Evolutionary conservation across 2,888 invertebrate genomes (phyloP).

Genomic region (Neocrepidodera transversa): DNA sequence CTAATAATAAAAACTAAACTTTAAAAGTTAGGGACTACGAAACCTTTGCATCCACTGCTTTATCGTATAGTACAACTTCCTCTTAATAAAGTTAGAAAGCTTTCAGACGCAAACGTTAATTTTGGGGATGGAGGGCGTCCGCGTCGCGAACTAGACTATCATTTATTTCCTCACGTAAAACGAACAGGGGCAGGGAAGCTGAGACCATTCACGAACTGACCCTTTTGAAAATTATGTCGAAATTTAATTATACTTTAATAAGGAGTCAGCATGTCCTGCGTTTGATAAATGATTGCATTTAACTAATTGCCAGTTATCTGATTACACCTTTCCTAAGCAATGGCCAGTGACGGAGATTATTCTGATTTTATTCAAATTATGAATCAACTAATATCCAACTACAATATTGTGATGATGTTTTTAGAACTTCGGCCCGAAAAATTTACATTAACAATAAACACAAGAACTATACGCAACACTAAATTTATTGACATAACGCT

Average conservation of each 20-base stretch:
- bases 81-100: slow-evolving; percentile 42
- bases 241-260: slow-evolving; percentile 60
- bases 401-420: too few relatives aligned
- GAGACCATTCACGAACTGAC: slow-evolving; percentile 48
- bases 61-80: too few relatives aligned
- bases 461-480: too few relatives aligned
- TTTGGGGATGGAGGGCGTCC: slow-evolving; percentile 35
- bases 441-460: too few relatives aligned
- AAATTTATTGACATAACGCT: too few relatives aligned
- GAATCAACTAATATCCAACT: too few relatives aligned
- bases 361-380: too few relatives aligned
- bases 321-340: slow-evolving; percentile 54
- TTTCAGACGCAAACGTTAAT: slow-evolving; percentile 37
- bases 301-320: slow-evolving; percentile 60
- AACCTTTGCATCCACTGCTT: too few relatives aligned
- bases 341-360: background rate
- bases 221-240: slow-evolving; percentile 56
- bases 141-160: slow-evolving; percentile 37
- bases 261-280: slow-evolving; percentile 50
- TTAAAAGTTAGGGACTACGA: too few relatives aligned
- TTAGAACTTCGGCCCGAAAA: too few relatives aligned
- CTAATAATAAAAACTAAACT: too few relatives aligned
- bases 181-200: slow-evolving; percentile 38
- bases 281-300: slow-evolving; percentile 61
- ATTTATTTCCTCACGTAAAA: slow-evolving; percentile 44